These are phyloP conservation scores for Acleris cristana DNA, from an alignment of 2,888 invertebrate species.

Conservation along the genomic window DNA sequence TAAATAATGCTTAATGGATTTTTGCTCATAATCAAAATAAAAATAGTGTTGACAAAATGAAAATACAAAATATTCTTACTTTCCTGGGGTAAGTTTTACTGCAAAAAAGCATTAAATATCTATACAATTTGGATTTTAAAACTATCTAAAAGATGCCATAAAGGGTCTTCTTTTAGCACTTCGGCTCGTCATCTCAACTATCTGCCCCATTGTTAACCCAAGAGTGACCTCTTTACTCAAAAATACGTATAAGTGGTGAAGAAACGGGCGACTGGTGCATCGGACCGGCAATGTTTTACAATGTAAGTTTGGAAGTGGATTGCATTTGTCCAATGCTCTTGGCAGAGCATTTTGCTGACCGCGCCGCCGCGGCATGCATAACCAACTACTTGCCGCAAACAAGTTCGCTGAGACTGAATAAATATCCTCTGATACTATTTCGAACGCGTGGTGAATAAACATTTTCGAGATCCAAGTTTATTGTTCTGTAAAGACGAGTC, in stretches of 20 bases:
- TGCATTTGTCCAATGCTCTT: slow-evolving; percentile 61
- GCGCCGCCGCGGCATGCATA: slow-evolving; percentile 61
- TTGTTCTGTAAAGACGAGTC: slow-evolving; percentile 6
- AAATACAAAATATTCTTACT: no score
- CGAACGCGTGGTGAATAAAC: slow-evolving; percentile 31
- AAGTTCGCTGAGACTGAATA: slow-evolving; percentile 65
- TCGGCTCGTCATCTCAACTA: no score
- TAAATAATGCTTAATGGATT: no score
- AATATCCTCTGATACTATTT: slow-evolving; percentile 49
- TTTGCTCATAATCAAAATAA: no score
- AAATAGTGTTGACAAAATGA: no score
- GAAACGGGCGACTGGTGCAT: slow-evolving; percentile 26
- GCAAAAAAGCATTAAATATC: no score
- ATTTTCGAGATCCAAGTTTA: slow-evolving; percentile 10
- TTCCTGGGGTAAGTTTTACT: no score
- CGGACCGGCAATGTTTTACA: slow-evolving; percentile 37
- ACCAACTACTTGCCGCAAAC: slow-evolving; percentile 61
- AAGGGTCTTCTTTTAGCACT: no score
- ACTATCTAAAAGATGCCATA: no score
- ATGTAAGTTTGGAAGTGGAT: slow-evolving; percentile 59
- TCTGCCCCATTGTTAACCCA: not conserved
- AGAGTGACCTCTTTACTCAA: not conserved
- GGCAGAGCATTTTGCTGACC: slow-evolving; percentile 65
- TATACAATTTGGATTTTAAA: no score
- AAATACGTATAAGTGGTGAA: slow-evolving; percentile 22